phyloP scores from a whole-genome alignment of 2,888 invertebrate species.

The Dione vanillae region DNA sequence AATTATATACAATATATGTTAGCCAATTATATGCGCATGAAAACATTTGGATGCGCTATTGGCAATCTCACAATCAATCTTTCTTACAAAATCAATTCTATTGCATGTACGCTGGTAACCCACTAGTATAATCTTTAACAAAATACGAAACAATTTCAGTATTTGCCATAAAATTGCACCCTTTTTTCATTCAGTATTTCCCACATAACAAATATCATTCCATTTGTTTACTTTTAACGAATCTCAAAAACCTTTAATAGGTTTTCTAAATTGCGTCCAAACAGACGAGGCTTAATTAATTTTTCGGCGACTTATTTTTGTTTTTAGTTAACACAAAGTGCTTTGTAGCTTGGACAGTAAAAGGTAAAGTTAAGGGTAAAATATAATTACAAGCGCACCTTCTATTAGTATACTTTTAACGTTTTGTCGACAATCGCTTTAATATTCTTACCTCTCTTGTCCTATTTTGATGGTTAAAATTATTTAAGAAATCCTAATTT shows the following conservation, averaged over 20 bases:
- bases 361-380: constrained; percentile 5
- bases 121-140: too few relatives aligned
- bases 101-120: too few relatives aligned
- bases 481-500: neutral
- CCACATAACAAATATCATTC: neutral
- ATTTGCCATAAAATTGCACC: neutral
- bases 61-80: too few relatives aligned
- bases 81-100: too few relatives aligned
- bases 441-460: neutral
- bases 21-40: too few relatives aligned
- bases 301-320: constrained; percentile 15
- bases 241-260: constrained; percentile 17
- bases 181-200: neutral
- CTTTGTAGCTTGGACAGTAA: constrained; percentile 2
- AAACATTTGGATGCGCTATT: too few relatives aligned
- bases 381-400: constrained; percentile 2
- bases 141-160: too few relatives aligned
- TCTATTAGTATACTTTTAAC: neutral
- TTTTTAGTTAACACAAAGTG: constrained; percentile 13
- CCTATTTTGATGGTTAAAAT: neutral
- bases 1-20: too few relatives aligned
- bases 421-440: neutral
- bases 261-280: constrained; percentile 14
- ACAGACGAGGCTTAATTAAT: constrained; percentile 19
- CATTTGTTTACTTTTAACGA: constrained; percentile 7